phyloP scores from a whole-genome alignment of 2,888 invertebrate species.

The Corythucha ciliata region DNA sequence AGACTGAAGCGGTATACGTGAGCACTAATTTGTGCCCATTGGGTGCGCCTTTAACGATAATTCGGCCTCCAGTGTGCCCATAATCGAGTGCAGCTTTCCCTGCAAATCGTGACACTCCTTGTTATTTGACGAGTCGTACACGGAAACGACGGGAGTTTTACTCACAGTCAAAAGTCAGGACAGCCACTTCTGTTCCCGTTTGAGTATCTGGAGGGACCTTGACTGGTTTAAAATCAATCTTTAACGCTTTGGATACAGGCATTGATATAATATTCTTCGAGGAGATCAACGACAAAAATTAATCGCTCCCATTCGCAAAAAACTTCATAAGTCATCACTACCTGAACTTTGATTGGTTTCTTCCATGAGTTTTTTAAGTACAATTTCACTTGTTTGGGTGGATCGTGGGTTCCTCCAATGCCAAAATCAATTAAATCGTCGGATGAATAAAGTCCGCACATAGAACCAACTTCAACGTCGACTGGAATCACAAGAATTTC shows the following conservation, averaged over 20 bases:
- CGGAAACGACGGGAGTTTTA: too few species aligned
- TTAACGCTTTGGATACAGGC: conserved; percentile 55
- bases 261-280: conserved; percentile 48
- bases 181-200: conserved; percentile 54
- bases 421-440: conserved; percentile 74
- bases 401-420: conserved; percentile 58
- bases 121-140: neutral
- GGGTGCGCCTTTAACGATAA: conserved; percentile 46
- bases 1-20: conserved; percentile 54
- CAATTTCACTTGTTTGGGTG: conserved; percentile 52
- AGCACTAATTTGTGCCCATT: conserved; percentile 45
- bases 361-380: conserved; percentile 59
- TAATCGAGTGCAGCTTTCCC: conserved; percentile 49
- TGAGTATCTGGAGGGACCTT: conserved; percentile 56
- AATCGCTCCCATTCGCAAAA: too few species aligned
- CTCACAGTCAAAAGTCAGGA: conserved; percentile 62
- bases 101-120: conserved; percentile 35
- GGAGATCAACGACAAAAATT: conserved; percentile 24
- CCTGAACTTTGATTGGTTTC: conserved; percentile 57
- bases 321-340: conserved; percentile 42
- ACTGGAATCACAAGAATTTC: conserved; percentile 69
- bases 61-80: conserved; percentile 49
- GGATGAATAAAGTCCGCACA: conserved; percentile 67
- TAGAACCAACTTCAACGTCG: conserved; percentile 66
- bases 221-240: conserved; percentile 56